Base-by-base conservation (phyloP, 2,113 vertebrate genomes). In the Benitochromis conjunctus region DNA sequence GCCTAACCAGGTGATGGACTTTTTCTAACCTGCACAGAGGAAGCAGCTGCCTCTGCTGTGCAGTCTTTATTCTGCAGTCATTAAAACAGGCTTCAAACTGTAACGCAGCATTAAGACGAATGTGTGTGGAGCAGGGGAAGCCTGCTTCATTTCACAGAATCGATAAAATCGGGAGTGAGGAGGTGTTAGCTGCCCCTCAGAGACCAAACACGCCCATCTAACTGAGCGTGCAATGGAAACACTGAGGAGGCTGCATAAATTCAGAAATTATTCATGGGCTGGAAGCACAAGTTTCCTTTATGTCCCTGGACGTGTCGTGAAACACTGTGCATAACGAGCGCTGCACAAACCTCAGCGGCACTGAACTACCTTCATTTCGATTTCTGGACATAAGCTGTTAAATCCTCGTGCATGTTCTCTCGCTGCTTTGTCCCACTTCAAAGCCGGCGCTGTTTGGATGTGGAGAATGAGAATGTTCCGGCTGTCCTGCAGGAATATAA, bases 61-160 rank as follows among this genome's bases (percentile, higher is more conserved):
- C 80, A 69, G 26, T 53, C 51, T 79, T 79, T 51, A n/a, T 31
- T 26, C 53, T 79, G 79, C 46, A n/a, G 14, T 55, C 41, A 74
- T 60, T 41, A 53, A 29, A 29, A 48, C 48, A 19, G 1, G 60
- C 71, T 36, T 84, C 36, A 41, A 5, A 80, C 54, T 79, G 71
- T 12, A 79, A 5, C 24, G 21, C 34, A 46, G 81, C 69, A 24
- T 81, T 58, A 79, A 78, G 69, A 36, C 26, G 8, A 78, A 31
- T 38, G 60, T 3, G 71, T 36, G 34, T 80, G 56, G 84, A 62
- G 79, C 14, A 4, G 24, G 8, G 36, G 13, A 60, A 7, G 60
- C 19, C 55, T 7, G 64, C 54, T 79, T 92, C 55, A 69, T 85
- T 90, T 80, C 86, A 74, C 84, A 83, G 12, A 51, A 77, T 91